Percentiles rank a stretch among this genome's conserved stretches.
Conservation (phyloP, 2,888 invertebrate species). For the Criorhina ranunculi region DNA sequence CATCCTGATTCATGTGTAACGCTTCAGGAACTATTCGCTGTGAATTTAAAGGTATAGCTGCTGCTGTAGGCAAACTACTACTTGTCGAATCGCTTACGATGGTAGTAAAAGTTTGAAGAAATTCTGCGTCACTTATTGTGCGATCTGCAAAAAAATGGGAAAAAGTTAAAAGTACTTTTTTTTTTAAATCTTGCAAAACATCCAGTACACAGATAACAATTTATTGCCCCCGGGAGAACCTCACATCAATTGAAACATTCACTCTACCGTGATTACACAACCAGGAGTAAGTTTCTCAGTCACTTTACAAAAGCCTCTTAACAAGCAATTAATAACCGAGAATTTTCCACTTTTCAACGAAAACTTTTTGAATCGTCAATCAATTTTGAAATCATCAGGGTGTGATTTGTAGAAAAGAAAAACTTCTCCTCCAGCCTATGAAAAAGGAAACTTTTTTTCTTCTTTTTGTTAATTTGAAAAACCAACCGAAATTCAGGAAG, state of each 20-base stretch:
- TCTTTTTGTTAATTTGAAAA: constrained; percentile 45
- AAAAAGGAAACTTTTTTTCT: constrained; percentile 10
- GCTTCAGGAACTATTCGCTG: constrained; percentile 79
- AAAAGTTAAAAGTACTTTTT: background rate
- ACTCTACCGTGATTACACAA: background rate
- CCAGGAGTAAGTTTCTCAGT: background rate
- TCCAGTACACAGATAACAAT: constrained; percentile 3
- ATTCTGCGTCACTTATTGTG: constrained; percentile 80
- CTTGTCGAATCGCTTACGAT: constrained; percentile 59
- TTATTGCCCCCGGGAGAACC: background rate
- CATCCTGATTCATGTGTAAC: constrained; percentile 80
- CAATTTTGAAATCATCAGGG: constrained; percentile 65
- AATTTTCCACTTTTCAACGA: constrained; percentile 36
- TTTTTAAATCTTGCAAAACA: background rate
- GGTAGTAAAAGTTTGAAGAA: constrained; percentile 76
- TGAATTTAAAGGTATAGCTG: constrained; percentile 69
- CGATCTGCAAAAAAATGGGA: constrained; percentile 79
- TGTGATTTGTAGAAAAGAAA: constrained; percentile 59
- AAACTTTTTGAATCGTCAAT: constrained; percentile 66
- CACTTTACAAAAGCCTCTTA: constrained; percentile 37
- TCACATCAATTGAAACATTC: constrained; percentile 24
- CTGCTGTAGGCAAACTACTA: constrained; percentile 70
- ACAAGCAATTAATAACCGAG: constrained; percentile 66
- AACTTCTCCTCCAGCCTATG: background rate
- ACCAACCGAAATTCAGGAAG: constrained; percentile 8